phyloP scores from a whole-genome alignment of 2,113 vertebrate genomes.

The Engraulis encrasicolus region DNA sequence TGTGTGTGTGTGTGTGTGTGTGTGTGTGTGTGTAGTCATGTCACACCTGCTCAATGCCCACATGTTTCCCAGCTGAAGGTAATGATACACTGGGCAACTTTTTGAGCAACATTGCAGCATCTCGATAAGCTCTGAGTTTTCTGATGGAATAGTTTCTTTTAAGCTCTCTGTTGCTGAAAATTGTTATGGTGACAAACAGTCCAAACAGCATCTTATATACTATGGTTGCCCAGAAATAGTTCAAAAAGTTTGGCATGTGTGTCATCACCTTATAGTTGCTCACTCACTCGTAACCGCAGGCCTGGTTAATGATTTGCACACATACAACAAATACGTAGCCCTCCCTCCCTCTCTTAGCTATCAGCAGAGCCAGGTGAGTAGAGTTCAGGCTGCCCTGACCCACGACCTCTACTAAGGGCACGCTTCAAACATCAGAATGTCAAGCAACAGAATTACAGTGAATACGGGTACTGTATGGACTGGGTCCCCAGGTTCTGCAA shows the following conservation, averaged over 20 bases:
- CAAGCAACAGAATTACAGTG: neutral
- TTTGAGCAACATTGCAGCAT: no score
- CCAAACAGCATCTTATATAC: no score
- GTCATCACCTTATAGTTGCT: no score
- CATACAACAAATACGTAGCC: neutral
- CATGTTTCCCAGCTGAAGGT: neutral
- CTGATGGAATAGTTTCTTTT: no score
- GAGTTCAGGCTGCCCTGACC: neutral
- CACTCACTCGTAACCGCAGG: neutral
- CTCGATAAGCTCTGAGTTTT: no score
- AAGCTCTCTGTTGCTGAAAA: no score
- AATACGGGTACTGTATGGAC: no score
- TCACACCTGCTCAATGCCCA: conserved; percentile 46
- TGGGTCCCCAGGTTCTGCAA: neutral
- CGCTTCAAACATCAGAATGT: neutral
- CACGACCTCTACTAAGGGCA: neutral
- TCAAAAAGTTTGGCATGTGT: no score
- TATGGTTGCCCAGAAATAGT: no score
- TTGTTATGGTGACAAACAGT: no score
- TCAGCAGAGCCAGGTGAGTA: neutral
- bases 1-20: neutral
- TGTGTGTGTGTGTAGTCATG: neutral
- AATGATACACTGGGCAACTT: no score
- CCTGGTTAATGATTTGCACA: conserved; percentile 3
- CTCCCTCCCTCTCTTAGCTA: neutral